Percentiles rank a stretch among this genome's conserved stretches.
phyloP scores from a whole-genome alignment of 2,113 vertebrate species.

The Eidolon helvum region DNA sequence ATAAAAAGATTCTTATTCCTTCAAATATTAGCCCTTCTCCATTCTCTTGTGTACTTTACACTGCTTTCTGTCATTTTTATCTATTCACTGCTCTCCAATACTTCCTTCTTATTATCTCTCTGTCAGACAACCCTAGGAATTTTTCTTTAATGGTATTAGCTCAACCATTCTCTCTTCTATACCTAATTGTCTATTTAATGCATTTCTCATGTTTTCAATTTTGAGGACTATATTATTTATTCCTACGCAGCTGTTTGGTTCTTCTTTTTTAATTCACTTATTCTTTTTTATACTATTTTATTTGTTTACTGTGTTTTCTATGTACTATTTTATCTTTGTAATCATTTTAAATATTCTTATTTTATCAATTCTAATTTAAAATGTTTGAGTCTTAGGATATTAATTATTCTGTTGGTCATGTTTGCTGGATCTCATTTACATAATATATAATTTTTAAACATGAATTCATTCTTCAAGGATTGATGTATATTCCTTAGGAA shows the following conservation, averaged over 20 bases:
- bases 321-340: neutral
- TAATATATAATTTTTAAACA: slow-evolving; percentile 23
- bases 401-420: neutral
- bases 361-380: neutral
- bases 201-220: neutral
- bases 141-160: neutral
- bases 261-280: neutral
- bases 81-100: neutral
- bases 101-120: neutral
- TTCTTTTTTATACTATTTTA: neutral
- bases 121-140: neutral
- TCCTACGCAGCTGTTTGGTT: neutral
- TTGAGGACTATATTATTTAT: neutral
- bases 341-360: neutral
- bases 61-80: neutral
- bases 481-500: neutral
- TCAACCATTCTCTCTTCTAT: neutral
- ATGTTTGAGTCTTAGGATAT: neutral
- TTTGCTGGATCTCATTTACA: neutral
- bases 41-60: neutral
- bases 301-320: neutral
- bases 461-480: neutral
- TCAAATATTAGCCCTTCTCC: neutral
- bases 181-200: neutral
- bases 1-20: neutral